These are phyloP conservation scores for Acestrorhynchus altus DNA, from an alignment of 2,797 vertebrate species.

Conservation along the genomic window DNA sequence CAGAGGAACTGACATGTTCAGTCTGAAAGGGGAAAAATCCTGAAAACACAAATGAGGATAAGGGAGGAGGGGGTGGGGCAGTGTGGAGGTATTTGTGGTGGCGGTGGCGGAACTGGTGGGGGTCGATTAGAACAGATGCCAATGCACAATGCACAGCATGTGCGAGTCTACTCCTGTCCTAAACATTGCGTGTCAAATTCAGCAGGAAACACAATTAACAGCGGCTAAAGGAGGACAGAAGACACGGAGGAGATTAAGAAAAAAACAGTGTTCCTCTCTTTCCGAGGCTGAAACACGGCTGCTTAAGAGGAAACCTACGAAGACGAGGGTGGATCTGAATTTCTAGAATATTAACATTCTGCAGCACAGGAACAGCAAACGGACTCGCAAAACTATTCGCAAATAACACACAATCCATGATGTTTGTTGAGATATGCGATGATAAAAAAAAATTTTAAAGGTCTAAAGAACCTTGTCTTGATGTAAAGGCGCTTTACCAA, in stretches of 20 bases:
- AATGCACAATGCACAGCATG: constrained; percentile 28
- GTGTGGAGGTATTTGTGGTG: constrained; percentile 24
- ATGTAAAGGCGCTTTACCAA: no score
- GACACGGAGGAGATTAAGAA: constrained; percentile 6
- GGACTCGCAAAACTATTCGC: no score
- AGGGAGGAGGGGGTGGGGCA: not conserved
- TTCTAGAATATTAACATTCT: not conserved
- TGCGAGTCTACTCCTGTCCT: constrained; percentile 18
- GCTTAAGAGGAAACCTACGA: not conserved
- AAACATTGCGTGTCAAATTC: constrained; percentile 36
- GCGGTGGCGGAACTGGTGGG: not conserved
- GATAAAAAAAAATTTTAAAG: no score
- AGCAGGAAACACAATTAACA: constrained; percentile 31
- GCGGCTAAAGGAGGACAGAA: constrained; percentile 17
- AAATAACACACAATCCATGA: no score
- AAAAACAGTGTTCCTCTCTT: not conserved
- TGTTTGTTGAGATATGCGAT: no score
- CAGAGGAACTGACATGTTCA: constrained; percentile 31
- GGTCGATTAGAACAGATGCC: constrained; percentile 40
- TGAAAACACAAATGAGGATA: constrained; percentile 3
- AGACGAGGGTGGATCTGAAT: not conserved
- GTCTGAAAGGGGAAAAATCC: constrained; percentile 24
- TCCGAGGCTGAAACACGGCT: not conserved
- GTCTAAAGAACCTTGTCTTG: no score
- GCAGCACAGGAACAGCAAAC: not conserved